Evolutionary conservation across 2,113 vertebrate species (phyloP).

Genomic region (Silurus glanis): DNA sequence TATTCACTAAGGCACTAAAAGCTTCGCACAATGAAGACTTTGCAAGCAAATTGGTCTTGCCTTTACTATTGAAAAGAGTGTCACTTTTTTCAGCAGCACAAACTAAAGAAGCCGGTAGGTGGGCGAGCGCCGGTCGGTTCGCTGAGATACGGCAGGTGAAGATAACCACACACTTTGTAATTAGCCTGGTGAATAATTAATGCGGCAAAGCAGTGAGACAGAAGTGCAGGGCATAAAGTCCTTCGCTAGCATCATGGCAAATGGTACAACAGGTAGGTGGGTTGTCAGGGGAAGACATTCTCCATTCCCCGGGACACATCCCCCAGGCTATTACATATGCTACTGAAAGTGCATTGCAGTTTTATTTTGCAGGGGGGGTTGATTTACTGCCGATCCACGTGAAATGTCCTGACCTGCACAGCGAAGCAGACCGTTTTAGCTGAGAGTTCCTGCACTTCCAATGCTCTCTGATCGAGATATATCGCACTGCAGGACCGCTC

Average conservation of each 20-base stretch:
- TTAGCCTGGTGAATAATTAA: constrained; percentile 72
- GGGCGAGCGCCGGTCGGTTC: background rate
- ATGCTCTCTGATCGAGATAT: background rate
- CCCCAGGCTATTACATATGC: constrained; percentile 60
- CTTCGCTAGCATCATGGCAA: constrained; percentile 58
- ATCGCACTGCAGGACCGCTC: background rate
- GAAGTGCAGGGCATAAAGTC: constrained; percentile 39
- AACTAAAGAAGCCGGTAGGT: background rate
- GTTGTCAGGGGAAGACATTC: constrained; percentile 55
- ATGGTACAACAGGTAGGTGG: constrained; percentile 27
- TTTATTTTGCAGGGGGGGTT: constrained; percentile 4
- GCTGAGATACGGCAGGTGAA: constrained; percentile 1
- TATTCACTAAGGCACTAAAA: constrained; percentile 10
- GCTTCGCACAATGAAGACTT: constrained; percentile 8
- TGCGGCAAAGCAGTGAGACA: constrained; percentile 52
- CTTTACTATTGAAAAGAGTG: background rate
- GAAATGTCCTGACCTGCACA: background rate
- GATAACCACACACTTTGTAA: constrained; percentile 56
- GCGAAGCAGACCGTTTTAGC: background rate
- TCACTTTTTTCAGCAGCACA: background rate
- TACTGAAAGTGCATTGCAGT: constrained; percentile 20
- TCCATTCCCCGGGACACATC: constrained; percentile 51
- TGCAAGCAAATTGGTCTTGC: background rate
- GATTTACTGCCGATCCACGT: background rate
- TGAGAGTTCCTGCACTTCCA: background rate